A percentile compares a stretch with the other conserved stretches of the same genome.
These are phyloP conservation scores for Cabera pusaria DNA, from an alignment of 2,888 invertebrate genomes.

Conservation along the genomic window DNA sequence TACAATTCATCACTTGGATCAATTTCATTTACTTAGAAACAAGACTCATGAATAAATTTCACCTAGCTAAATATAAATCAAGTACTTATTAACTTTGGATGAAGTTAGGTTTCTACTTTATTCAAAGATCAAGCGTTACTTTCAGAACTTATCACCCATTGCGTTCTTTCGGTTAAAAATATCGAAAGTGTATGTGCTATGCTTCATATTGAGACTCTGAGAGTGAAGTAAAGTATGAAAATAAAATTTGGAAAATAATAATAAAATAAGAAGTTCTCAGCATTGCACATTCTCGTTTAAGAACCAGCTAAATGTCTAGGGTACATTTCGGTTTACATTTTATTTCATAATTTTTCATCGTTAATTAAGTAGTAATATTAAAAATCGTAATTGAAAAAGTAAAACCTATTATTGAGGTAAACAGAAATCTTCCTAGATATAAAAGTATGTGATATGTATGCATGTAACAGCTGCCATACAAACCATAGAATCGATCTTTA, in stretches of 20 bases:
- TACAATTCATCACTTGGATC: no score
- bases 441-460: constrained; percentile 74
- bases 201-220: constrained; percentile 58
- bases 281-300: constrained; percentile 82
- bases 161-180: constrained; percentile 49
- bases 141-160: constrained; percentile 51
- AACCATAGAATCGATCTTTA: constrained; percentile 57
- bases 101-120: no score
- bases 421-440: constrained; percentile 71
- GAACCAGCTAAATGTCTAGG: constrained; percentile 72
- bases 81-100: no score
- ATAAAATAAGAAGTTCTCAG: constrained; percentile 72
- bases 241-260: constrained; percentile 70
- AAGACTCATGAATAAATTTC: no score
- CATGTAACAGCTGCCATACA: constrained; percentile 80
- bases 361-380: constrained; percentile 2
- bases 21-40: no score
- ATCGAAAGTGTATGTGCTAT: constrained; percentile 66
- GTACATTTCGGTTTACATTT: constrained; percentile 62
- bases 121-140: no score
- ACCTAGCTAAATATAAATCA: no score
- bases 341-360: constrained; percentile 11
- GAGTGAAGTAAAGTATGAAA: constrained; percentile 71
- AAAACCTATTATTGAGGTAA: constrained; percentile 38
- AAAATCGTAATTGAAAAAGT: no score